These are phyloP conservation scores for Anhinga rufa DNA, from an alignment of 2,113 vertebrate genomes.

Conservation along the genomic window DNA sequence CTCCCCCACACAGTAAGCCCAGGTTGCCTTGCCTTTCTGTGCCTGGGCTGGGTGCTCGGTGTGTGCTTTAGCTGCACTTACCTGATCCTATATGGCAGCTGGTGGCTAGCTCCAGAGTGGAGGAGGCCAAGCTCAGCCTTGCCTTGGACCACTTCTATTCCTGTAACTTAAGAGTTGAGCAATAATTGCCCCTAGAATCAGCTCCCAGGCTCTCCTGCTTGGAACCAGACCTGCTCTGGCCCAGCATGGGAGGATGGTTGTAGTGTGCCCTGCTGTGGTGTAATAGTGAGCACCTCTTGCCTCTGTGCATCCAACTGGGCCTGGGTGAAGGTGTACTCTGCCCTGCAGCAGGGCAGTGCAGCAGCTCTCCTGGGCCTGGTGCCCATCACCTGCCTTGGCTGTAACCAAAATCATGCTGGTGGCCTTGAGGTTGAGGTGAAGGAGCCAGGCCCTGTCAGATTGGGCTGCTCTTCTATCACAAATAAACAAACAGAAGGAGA, in stretches of 20 bases:
- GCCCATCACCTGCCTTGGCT: conserved; percentile 17
- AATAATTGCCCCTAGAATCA: conserved; percentile 23
- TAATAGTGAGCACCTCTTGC: not conserved
- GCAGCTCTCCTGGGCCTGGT: not conserved
- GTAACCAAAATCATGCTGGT: conserved; percentile 1
- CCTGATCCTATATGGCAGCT: conserved; percentile 3
- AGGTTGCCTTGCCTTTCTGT: not conserved
- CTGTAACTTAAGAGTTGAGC: conserved; percentile 32
- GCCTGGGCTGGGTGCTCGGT: not conserved
- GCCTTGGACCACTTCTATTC: not conserved
- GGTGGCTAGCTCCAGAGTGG: not conserved
- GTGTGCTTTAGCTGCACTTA: conserved; percentile 8
- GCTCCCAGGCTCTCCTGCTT: not conserved
- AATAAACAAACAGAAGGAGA: conserved; percentile 70
- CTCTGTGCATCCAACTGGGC: not conserved
- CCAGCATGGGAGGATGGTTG: not conserved
- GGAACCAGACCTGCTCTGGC: not conserved
- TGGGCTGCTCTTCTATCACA: conserved; percentile 59
- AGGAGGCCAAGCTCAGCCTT: not conserved
- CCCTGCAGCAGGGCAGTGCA: not conserved
- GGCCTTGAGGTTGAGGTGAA: conserved; percentile 35
- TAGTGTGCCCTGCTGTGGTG: not conserved
- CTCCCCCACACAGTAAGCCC: not conserved
- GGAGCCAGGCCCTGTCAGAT: conserved; percentile 4
- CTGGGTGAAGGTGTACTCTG: not conserved